Evolutionary conservation across 2,888 invertebrate genomes (phyloP).

Genomic region (Cheilosia scutellata): DNA sequence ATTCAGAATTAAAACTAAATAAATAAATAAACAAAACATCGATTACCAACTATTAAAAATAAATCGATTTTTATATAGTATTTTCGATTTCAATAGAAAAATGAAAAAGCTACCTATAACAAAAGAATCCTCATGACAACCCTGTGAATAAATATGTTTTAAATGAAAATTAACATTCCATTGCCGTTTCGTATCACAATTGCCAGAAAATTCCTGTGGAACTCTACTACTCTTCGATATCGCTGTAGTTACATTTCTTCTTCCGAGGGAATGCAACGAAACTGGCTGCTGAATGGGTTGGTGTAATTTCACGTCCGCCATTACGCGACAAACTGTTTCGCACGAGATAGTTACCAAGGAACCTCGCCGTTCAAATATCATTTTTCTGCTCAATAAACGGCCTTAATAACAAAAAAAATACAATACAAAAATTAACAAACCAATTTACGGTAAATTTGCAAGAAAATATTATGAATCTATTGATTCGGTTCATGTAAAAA

Average conservation of each 20-base stretch:
- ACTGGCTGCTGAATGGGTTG: slow-evolving; percentile 73
- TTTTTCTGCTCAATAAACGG: slow-evolving; percentile 36
- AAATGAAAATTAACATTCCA: slow-evolving; percentile 12
- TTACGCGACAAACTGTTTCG: slow-evolving; percentile 79
- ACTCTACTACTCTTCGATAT: slow-evolving; percentile 59
- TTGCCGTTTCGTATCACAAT: slow-evolving; percentile 23
- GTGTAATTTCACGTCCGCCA: slow-evolving; percentile 78
- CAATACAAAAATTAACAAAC: slow-evolving; percentile 32
- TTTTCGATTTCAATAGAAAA: not conserved
- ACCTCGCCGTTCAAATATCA: slow-evolving; percentile 34
- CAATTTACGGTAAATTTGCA: slow-evolving; percentile 60
- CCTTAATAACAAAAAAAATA: slow-evolving; percentile 45
- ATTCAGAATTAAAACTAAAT: no score
- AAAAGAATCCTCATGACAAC: not conserved
- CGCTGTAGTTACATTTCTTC: slow-evolving; percentile 77
- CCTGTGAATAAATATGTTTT: not conserved
- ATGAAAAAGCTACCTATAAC: not conserved
- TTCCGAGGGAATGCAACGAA: slow-evolving; percentile 76
- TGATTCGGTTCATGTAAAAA: slow-evolving; percentile 36
- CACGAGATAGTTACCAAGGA: slow-evolving; percentile 75
- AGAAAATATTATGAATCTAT: slow-evolving; percentile 33
- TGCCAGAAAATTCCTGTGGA: slow-evolving; percentile 35
- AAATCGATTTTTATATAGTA: no score
- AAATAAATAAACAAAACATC: no score
- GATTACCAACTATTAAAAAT: no score